Conservation (phyloP, 1,140 invertebrate species). For the Bombus turneri region DNA sequence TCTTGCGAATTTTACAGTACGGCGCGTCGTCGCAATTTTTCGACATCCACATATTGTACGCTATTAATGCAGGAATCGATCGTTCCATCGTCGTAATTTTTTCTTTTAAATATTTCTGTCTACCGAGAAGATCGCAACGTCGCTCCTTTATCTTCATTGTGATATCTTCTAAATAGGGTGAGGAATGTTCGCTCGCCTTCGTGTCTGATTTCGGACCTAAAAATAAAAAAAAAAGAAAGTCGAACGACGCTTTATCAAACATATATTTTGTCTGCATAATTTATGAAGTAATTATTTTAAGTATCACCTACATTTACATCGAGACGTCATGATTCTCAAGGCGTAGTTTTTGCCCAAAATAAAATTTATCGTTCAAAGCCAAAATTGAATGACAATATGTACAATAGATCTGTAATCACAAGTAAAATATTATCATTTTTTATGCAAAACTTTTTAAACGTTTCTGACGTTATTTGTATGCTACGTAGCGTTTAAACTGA, state of each 20-base stretch:
- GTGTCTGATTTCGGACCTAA: slow-evolving; percentile 21
- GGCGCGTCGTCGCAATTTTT: slow-evolving; percentile 58
- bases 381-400: background rate
- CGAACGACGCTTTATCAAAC: background rate
- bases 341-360: background rate
- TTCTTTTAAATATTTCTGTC: slow-evolving; percentile 64
- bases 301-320: slow-evolving; percentile 29
- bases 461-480: background rate
- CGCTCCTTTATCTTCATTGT: slow-evolving; percentile 69
- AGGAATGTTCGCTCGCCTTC: background rate
- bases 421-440: background rate
- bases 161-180: slow-evolving; percentile 39
- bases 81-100: slow-evolving; percentile 76
- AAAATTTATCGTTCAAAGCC: background rate
- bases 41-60: slow-evolving; percentile 65
- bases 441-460: background rate
- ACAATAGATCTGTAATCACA: background rate
- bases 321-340: slow-evolving; percentile 7
- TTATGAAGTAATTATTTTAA: background rate
- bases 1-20: slow-evolving; percentile 68
- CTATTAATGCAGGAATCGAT: slow-evolving; percentile 75
- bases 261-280: background rate
- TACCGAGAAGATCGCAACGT: slow-evolving; percentile 65
- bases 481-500: background rate
- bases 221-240: too few species aligned